Percentiles rank a stretch among this genome's conserved stretches.
Conservation (phyloP, 2,797 vertebrate genomes). For the Microtus obscurus region DNA sequence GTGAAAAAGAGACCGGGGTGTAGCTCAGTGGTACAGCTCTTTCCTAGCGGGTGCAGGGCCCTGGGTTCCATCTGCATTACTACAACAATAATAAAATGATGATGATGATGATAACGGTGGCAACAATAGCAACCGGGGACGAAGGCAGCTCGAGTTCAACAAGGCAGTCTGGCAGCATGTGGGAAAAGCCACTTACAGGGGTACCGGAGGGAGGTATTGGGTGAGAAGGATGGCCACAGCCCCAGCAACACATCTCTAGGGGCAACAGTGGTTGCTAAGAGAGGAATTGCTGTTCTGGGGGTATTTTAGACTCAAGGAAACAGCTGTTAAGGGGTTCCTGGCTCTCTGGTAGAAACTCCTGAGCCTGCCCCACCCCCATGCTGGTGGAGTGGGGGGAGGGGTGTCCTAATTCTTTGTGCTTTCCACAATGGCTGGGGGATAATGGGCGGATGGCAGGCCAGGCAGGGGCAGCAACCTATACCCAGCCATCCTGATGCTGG, state of each 20-base stretch:
- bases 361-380: not conserved
- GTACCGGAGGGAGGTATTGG: not conserved
- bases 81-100: not conserved
- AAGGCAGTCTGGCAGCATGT: not conserved
- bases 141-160: not conserved
- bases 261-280: not conserved
- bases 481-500: not conserved
- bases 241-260: not conserved
- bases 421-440: not conserved
- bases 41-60: not conserved
- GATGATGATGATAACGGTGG: too few species aligned
- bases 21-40: not conserved
- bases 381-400: not conserved
- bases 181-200: not conserved
- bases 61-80: not conserved
- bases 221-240: not conserved
- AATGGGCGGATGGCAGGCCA: not conserved
- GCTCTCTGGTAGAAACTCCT: not conserved
- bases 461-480: not conserved
- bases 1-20: not conserved
- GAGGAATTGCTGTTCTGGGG: not conserved
- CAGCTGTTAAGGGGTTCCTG: not conserved
- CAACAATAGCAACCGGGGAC: not conserved
- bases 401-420: not conserved
- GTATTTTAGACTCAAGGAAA: not conserved